Base-by-base conservation (phyloP, 1,140 invertebrate genomes). In the Sinonovacula constricta region DNA sequence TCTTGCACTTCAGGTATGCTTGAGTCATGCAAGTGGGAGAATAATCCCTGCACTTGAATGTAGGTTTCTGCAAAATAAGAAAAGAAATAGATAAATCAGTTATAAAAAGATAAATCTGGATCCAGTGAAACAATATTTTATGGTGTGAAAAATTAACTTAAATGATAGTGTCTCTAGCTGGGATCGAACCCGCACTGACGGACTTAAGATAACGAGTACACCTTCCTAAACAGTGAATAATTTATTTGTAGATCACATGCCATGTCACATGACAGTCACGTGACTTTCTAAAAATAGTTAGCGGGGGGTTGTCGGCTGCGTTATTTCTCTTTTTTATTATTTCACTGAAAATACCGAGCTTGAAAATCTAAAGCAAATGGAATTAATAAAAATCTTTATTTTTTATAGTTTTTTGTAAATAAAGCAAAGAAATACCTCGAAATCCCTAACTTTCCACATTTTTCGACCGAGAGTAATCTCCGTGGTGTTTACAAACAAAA, bases 191-290 rank as follows among this genome's bases (percentile, higher is more conserved):
- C 5, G 26, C 26, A 10, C n/a, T 56, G 53, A 56, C n/a, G n/a
- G n/a, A n/a, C n/a, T n/a, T n/a, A n/a, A n/a, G 53, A 5, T 56
- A 56, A 56, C n/a, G 53, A 56, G 53, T 56, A 56, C 5, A 56
- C 53, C 5, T 56, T 10, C n/a, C 53, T 56, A n/a, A 10, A 56
- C 53, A 56, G 53, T 56, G 53, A 56, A 56, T 56, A 22, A 56
- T 56, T 10, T 56, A 7, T 56, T 56, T 56, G 53, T 18, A 26
- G 53, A 56, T 56, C 53, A 56, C 53, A 56, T 56, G n/a, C n/a
- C 5, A 56, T n/a, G 53, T n/a, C 53, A 56, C 53, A 56, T 56
- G 53, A 56, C 53, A 22, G 53, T 56, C 5, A 10, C n/a, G n/a
- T n/a, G n/a, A n/a, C n/a, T n/a, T n/a, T n/a, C n/a, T n/a, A n/a